Base-by-base conservation (phyloP, 1,140 invertebrate species). In the Ceratoteleas bidentatus region DNA sequence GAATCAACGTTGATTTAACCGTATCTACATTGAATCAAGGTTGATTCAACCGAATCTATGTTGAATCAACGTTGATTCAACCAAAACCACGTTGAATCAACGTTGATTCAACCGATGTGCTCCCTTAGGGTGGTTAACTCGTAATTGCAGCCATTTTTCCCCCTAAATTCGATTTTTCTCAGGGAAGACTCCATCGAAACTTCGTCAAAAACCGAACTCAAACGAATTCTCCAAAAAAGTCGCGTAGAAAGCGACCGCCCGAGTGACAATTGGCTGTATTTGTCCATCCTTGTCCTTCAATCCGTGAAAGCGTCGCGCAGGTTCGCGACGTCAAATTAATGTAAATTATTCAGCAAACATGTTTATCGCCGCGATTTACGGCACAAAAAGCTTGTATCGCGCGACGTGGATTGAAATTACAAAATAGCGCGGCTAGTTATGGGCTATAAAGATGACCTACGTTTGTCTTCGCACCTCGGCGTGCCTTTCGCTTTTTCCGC, bases 301-400 rank as follows among this genome's bases (percentile, higher is more conserved):
- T 40, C 14, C 57, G 73, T 68, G 73, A 68, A 76, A 76, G 64
- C 65, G 65, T n/a, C 32, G 33, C 61, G 15, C 58, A 57, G 33
- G 52, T 56, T 64, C 40, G 38, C 15, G n/a, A n/a, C 49, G 73
- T 68, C 49, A 76, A 68, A 76, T 68, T 76, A 68, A 76, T 68
- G 57, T 62, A 76, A 76, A 76, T 76, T 76, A 76, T 76, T 76
- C 73, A 61, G 56, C 62, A 38, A 68, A 62, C 70, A 34, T 76
- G 64, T 76, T 76, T 75, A 75, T 68, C 73, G 49, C 34, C 38
- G 50, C 49, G 64, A 76, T 56, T 76, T 65, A 65, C 32, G 53
- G 33, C 40, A 58, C 40, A 68, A 75, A 75, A 75, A 75, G 45
- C 62, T 40, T 50, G 61, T 56, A 54, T 2, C 43, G 50, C 57